These are phyloP conservation scores for Chondrilla cf. caribensis DNA, from an alignment of 37 sponge, comb jelly and placozoan genomes.

Conservation along the genomic window DNA sequence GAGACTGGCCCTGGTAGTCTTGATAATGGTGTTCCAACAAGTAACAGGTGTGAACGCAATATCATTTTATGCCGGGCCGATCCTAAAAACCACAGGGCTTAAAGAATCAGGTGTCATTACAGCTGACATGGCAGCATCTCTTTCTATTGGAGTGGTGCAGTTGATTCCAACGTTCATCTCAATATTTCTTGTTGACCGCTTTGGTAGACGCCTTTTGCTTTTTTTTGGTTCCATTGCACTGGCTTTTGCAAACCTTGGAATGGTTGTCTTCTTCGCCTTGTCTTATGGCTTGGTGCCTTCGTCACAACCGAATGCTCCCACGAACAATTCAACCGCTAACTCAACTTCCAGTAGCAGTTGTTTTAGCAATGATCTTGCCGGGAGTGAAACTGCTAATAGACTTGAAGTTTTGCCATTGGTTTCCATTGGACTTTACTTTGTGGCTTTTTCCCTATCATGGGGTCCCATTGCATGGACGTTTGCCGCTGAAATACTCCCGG, in stretches of 20 bases:
- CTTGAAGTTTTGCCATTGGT: conserved; percentile 27
- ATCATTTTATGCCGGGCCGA: conserved; percentile 47
- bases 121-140: conserved; percentile 17
- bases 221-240: conserved; percentile 38
- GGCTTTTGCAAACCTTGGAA: conserved; percentile 35
- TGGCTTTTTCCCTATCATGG: conserved; percentile 48
- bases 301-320: neutral
- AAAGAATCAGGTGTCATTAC: neutral
- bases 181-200: conserved; percentile 58
- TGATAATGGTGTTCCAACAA: conserved; percentile 76
- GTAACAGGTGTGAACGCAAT: conserved; percentile 78
- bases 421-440: conserved; percentile 24
- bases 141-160: conserved; percentile 48
- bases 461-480: conserved; percentile 59
- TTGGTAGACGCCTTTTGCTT: conserved; percentile 63
- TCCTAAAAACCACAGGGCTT: conserved; percentile 33
- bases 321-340: neutral
- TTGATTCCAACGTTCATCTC: conserved; percentile 46
- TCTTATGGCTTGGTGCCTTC: neutral
- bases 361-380: neutral
- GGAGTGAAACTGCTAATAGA: neutral
- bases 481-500: conserved; percentile 40
- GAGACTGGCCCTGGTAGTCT: conserved; percentile 9
- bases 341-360: neutral
- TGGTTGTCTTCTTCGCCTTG: conserved; percentile 36